phyloP scores from a whole-genome alignment of 2,113 vertebrate species.

The Rhinolophus ferrumequinum region DNA sequence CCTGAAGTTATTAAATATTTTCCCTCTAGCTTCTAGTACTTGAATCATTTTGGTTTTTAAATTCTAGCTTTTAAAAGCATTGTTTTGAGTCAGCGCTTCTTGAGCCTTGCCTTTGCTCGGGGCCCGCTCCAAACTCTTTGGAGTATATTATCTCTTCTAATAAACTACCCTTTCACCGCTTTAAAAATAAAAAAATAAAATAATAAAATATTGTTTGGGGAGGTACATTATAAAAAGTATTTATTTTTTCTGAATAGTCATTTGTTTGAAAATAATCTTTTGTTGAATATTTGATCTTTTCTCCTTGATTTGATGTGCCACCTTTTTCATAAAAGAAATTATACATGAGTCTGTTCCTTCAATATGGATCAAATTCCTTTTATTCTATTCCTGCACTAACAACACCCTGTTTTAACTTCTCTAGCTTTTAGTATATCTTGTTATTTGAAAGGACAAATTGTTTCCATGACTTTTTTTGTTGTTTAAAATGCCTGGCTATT shows the following conservation, averaged over 20 bases:
- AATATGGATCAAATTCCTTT: constrained; percentile 14
- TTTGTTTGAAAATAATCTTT: not conserved
- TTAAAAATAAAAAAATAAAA: too few relatives aligned
- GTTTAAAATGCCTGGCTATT: not conserved
- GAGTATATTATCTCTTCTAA: too few relatives aligned
- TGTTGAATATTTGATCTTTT: not conserved
- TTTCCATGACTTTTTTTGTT: not conserved
- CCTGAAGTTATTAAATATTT: not conserved
- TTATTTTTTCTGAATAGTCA: not conserved
- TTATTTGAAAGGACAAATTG: not conserved
- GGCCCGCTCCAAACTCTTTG: too few relatives aligned
- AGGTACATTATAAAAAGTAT: not conserved
- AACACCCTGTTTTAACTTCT: not conserved
- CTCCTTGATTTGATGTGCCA: not conserved
- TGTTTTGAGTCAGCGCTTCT: not conserved
- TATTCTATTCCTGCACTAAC: not conserved
- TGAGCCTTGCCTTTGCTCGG: too few relatives aligned
- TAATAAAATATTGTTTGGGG: not conserved
- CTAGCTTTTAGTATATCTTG: not conserved
- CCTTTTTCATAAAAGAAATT: not conserved
- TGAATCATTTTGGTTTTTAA: not conserved
- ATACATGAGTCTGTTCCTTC: not conserved
- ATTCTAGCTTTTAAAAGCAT: not conserved
- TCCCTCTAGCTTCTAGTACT: not conserved
- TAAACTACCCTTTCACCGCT: too few relatives aligned